Evolutionary conservation across 2,797 vertebrate species (phyloP).

Genomic region (Coilia nasus): DNA sequence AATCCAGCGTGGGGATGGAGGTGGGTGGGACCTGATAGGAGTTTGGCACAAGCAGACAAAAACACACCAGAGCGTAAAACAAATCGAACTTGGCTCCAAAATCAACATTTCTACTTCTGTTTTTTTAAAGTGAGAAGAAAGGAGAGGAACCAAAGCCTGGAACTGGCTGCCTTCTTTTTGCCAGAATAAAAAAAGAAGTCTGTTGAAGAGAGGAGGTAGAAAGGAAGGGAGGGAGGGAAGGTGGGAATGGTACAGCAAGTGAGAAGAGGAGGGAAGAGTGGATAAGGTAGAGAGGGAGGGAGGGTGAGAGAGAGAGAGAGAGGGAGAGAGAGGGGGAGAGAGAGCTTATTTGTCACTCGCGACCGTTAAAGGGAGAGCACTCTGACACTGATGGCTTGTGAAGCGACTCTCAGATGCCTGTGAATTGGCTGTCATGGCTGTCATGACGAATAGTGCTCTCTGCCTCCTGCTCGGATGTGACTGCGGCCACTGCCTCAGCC

Average conservation of each 20-base stretch:
- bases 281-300: slow-evolving; percentile 44
- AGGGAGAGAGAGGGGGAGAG: slow-evolving; percentile 4
- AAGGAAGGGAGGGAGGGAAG: neutral
- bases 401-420: slow-evolving; percentile 60
- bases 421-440: slow-evolving; percentile 52
- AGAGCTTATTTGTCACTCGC: slow-evolving; percentile 57
- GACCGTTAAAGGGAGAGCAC: slow-evolving; percentile 52
- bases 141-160: neutral
- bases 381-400: slow-evolving; percentile 65
- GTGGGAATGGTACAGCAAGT: neutral
- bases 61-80: neutral
- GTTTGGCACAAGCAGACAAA: neutral
- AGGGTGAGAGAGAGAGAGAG: neutral
- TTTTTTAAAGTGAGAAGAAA: neutral
- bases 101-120: neutral
- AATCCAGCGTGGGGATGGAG: neutral
- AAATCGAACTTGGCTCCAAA: neutral
- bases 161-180: neutral
- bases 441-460: slow-evolving; percentile 46
- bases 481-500: slow-evolving; percentile 29
- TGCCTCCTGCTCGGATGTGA: slow-evolving; percentile 26
- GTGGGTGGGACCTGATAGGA: too few species aligned
- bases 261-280: neutral
- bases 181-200: neutral
- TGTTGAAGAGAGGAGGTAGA: neutral